phyloP scores from a whole-genome alignment of 2,797 vertebrate species.

The Cryptoprocta ferox region DNA sequence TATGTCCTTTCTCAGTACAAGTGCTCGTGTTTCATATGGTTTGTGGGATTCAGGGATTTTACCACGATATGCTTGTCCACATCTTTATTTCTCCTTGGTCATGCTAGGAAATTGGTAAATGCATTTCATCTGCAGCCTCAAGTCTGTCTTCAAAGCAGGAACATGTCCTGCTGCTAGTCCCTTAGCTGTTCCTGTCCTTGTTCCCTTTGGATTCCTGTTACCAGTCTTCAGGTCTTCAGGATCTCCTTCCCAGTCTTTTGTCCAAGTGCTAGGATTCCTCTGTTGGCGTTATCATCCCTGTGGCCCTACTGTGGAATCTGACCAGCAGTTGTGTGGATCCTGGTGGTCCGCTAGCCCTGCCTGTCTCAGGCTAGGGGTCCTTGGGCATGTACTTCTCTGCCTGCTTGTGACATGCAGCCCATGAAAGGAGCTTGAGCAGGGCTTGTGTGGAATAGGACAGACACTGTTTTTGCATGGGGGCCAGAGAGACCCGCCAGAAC shows the following conservation, averaged over 20 bases:
- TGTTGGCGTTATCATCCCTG: neutral
- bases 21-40: rapidly evolving
- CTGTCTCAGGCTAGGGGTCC: neutral
- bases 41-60: neutral
- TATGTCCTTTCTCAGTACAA: neutral
- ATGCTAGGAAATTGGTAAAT: neutral
- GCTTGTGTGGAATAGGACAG: neutral
- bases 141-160: neutral
- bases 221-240: neutral
- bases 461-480: neutral
- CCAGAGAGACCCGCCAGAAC: neutral
- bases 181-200: too few relatives aligned
- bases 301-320: neutral
- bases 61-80: too few relatives aligned
- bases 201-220: neutral
- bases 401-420: neutral
- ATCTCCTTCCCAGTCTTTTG: neutral
- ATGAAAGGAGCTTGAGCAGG: neutral
- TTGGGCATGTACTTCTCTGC: neutral
- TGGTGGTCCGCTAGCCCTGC: neutral
- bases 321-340: neutral
- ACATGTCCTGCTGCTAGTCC: neutral
- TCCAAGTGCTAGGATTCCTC: neutral
- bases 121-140: rapidly evolving
- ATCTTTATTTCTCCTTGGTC: neutral